Percentiles rank a stretch among this genome's conserved stretches.
Evolutionary conservation across 30 jellyfish, hydroid and myxozoan genomes (phyloP).

Genomic region (Pseudorhiza aurosa): DNA sequence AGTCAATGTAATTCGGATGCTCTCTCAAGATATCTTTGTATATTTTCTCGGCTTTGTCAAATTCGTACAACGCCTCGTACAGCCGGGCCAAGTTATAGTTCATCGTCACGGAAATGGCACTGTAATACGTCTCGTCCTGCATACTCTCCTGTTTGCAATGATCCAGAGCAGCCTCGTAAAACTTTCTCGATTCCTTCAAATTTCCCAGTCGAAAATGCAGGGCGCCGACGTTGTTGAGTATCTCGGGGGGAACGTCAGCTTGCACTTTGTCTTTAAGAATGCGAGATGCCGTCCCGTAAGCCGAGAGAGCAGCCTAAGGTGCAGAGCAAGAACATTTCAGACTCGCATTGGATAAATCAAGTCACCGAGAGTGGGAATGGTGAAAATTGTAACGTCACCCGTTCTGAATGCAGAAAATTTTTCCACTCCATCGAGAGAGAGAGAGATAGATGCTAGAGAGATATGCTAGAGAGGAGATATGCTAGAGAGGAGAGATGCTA

Average conservation of each 20-base stretch:
- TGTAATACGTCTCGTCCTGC: slow-evolving; percentile 94
- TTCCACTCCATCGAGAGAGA: too few relatives aligned
- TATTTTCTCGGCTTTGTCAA: slow-evolving; percentile 93
- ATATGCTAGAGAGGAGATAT: too few relatives aligned
- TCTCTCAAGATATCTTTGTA: slow-evolving; percentile 94
- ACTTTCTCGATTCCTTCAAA: slow-evolving; percentile 89
- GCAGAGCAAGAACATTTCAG: not conserved
- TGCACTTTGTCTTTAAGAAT: slow-evolving; percentile 93
- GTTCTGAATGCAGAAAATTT: too few relatives aligned
- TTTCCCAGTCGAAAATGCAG: slow-evolving; percentile 92
- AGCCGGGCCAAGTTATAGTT: slow-evolving; percentile 91
- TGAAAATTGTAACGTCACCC: too few relatives aligned
- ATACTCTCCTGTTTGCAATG: slow-evolving; percentile 92
- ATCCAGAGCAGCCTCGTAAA: slow-evolving; percentile 95
- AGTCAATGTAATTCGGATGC: slow-evolving; percentile 95
- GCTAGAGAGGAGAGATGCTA: too few relatives aligned
- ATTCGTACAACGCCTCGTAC: slow-evolving; percentile 89
- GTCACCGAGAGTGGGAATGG: too few relatives aligned
- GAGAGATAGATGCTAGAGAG: too few relatives aligned
- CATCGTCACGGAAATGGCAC: slow-evolving; percentile 93
- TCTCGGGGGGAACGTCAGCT: slow-evolving; percentile 98
- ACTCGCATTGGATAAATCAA: too few relatives aligned
- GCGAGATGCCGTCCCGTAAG: slow-evolving; percentile 96
- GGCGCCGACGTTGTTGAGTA: slow-evolving; percentile 95
- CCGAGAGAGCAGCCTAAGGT: slow-evolving; percentile 93